phyloP scores from a whole-genome alignment of 2,113 vertebrate genomes.

The Gymnobelideus leadbeateri region DNA sequence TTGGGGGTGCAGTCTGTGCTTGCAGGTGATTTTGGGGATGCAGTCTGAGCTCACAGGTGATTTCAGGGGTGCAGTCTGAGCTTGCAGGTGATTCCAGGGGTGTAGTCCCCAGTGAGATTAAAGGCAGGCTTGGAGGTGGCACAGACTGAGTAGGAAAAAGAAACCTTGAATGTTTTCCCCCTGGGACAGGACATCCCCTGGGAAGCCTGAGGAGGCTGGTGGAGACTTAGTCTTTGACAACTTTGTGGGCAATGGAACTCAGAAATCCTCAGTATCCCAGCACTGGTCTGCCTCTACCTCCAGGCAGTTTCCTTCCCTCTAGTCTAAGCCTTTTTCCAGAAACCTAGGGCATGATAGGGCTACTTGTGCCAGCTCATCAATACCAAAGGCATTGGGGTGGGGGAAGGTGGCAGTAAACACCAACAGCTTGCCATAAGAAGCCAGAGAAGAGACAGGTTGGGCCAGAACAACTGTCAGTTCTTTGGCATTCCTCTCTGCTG shows the following conservation, averaged over 20 bases:
- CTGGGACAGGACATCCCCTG: not conserved
- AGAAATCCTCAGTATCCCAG: not conserved
- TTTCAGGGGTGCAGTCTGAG: not conserved
- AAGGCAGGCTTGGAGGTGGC: not conserved
- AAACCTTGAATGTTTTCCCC: not conserved
- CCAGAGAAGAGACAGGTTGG: not conserved
- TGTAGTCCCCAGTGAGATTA: not conserved
- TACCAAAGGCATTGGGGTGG: not conserved
- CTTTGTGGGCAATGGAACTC: not conserved
- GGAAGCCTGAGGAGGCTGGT: not conserved
- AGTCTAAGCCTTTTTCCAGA: not conserved
- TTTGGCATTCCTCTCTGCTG: not conserved
- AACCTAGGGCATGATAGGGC: not conserved
- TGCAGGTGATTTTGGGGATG: not conserved
- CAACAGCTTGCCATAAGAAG: not conserved
- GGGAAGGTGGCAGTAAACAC: not conserved
- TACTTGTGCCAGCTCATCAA: not conserved
- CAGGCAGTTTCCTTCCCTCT: not conserved
- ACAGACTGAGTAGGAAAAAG: not conserved
- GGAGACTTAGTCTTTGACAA: not conserved
- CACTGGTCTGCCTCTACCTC: not conserved
- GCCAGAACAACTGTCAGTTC: not conserved
- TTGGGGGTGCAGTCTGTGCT: not conserved
- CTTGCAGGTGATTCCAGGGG: not conserved
- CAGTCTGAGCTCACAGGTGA: not conserved